These are phyloP conservation scores for Herpailurus yagouaroundi DNA, from an alignment of 2,113 vertebrate genomes.

Conservation along the genomic window DNA sequence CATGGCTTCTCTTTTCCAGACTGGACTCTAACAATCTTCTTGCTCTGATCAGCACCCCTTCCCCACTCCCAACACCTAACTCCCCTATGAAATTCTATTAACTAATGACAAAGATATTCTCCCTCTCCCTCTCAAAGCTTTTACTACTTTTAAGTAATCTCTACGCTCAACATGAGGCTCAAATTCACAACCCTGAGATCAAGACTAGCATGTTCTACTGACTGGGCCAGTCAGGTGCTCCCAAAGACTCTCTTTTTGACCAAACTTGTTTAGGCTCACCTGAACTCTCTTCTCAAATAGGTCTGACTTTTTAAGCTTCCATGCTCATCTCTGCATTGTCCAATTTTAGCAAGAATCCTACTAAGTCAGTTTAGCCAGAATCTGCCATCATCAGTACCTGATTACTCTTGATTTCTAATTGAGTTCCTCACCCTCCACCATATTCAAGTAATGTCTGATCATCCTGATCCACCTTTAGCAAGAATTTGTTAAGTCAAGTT, in stretches of 20 bases:
- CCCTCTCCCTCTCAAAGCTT: too few relatives aligned
- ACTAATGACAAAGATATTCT: neutral
- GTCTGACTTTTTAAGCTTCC: neutral
- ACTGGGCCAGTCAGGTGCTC: too few relatives aligned
- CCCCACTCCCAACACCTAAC: neutral
- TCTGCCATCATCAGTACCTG: neutral
- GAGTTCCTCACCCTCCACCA: neutral
- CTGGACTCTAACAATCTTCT: neutral
- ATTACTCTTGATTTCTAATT: neutral
- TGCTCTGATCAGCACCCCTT: neutral
- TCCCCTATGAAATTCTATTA: neutral
- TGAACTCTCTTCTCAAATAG: neutral
- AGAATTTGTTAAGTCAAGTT: neutral
- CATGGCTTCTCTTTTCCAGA: neutral
- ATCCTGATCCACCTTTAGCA: neutral
- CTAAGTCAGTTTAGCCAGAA: neutral
- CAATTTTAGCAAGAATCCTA: neutral
- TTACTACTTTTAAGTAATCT: too few relatives aligned
- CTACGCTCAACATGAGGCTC: too few relatives aligned
- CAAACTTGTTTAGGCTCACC: neutral
- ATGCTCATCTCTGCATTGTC: neutral
- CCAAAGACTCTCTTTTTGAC: neutral
- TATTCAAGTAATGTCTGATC: neutral
- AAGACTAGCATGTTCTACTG: too few relatives aligned
- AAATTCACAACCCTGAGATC: too few relatives aligned